A percentile compares a stretch with the other conserved stretches of the same genome.
Conservation (phyloP, 2,113 vertebrate genomes). For the Andinoacara biseriatus region DNA sequence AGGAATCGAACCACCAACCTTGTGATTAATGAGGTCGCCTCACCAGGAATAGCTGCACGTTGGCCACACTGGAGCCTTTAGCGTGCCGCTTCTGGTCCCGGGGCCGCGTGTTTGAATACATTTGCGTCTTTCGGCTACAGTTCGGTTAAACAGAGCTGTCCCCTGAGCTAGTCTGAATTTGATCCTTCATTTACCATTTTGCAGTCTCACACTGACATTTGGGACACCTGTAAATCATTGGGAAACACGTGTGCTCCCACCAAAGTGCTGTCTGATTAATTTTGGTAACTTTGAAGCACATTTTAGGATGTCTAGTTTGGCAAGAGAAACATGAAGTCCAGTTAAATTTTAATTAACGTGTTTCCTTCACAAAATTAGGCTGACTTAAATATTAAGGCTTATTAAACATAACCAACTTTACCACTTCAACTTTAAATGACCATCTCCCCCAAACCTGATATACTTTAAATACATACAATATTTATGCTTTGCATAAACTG, state of each 20-base stretch:
- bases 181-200: neutral
- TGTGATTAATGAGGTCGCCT: rapidly evolving
- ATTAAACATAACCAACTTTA: neutral
- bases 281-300: neutral
- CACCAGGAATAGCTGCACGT: neutral
- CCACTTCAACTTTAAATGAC: neutral
- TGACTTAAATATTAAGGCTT: neutral
- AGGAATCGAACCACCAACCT: no score
- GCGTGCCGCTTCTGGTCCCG: no score
- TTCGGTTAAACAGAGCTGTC: neutral
- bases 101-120: no score
- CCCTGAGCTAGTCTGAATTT: neutral
- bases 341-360: neutral
- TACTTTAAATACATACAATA: neutral
- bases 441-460: neutral
- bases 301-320: neutral
- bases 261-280: neutral
- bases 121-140: neutral
- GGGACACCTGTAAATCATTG: neutral
- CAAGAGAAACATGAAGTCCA: neutral
- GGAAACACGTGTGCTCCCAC: neutral
- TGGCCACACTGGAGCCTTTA: no score
- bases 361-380: neutral
- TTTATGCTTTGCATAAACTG: neutral
- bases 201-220: neutral